Percentiles rank a stretch among this genome's conserved stretches.
Conservation (phyloP, 1,140 invertebrate species). For the Goniozus legneri region DNA sequence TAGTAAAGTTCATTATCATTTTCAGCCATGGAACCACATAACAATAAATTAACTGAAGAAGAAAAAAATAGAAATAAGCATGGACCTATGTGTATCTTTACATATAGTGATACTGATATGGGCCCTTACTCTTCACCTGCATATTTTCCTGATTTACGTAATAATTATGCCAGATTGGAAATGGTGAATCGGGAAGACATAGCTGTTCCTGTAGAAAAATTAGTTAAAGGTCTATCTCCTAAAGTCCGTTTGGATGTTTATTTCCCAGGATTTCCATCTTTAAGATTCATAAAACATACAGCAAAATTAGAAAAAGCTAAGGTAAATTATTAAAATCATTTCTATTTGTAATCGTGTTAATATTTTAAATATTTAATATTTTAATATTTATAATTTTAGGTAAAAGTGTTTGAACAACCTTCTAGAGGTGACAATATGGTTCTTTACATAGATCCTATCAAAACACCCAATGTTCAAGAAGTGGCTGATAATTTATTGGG, state of each 20-base stretch:
- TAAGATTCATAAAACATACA: constrained; percentile 77
- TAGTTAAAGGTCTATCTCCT: constrained; percentile 73
- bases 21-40: constrained; percentile 72
- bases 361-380: too few species aligned
- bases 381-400: constrained; percentile 20
- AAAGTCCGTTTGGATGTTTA: constrained; percentile 68
- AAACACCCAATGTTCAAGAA: constrained; percentile 36
- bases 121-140: constrained; percentile 59
- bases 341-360: too few species aligned
- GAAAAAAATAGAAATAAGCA: constrained; percentile 77
- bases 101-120: constrained; percentile 60
- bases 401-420: constrained; percentile 83
- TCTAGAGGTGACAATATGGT: constrained; percentile 82
- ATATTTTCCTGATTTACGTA: constrained; percentile 64
- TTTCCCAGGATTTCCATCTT: constrained; percentile 87
- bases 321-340: constrained; percentile 33
- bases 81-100: constrained; percentile 81
- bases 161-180: constrained; percentile 59
- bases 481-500: constrained; percentile 67
- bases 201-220: constrained; percentile 56
- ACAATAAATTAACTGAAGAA: constrained; percentile 64
- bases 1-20: constrained; percentile 60
- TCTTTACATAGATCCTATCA: constrained; percentile 55
- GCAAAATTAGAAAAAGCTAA: constrained; percentile 66
- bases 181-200: constrained; percentile 60